phyloP scores from a whole-genome alignment of 35 echinoderm and acorn worm genomes.

The Apostichopus japonicus region DNA sequence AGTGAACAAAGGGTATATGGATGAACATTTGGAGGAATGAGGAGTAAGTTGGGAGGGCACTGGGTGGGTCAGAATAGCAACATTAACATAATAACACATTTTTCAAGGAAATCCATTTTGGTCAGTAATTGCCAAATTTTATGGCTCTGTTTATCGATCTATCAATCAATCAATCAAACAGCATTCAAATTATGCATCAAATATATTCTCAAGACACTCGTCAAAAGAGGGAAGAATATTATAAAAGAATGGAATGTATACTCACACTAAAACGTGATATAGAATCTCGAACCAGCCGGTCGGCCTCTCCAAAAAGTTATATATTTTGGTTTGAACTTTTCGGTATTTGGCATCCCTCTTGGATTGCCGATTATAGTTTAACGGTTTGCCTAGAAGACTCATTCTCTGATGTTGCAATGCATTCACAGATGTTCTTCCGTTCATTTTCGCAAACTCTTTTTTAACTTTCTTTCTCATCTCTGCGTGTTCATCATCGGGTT shows the following conservation, averaged over 20 bases:
- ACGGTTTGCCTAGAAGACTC: constrained; percentile 97
- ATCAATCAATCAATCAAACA: too few species aligned
- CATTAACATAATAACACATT: too few species aligned
- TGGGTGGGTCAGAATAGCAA: too few species aligned
- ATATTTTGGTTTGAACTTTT: constrained; percentile 97
- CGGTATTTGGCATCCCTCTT: constrained; percentile 94
- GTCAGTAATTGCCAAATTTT: too few species aligned
- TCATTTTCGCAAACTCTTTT: constrained; percentile 94
- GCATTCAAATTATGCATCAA: too few species aligned
- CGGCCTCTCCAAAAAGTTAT: constrained; percentile 98
- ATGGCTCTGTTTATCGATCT: too few species aligned
- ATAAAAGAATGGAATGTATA: constrained; percentile 55
- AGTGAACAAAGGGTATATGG: too few species aligned
- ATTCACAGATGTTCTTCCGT: constrained; percentile 73
- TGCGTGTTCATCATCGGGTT: constrained; percentile 78
- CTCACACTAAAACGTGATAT: constrained; percentile 99
- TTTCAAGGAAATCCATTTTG: too few species aligned
- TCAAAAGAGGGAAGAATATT: too few species aligned
- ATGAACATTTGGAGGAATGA: too few species aligned
- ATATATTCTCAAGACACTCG: too few species aligned
- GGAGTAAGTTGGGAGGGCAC: too few species aligned
- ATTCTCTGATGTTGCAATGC: constrained; percentile 85
- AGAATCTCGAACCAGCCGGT: constrained; percentile 82
- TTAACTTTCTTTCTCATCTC: constrained; percentile 96
- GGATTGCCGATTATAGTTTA: constrained; percentile 82